These are phyloP conservation scores for Zalophus californianus DNA, from an alignment of 2,797 vertebrate genomes.

Conservation along the genomic window DNA sequence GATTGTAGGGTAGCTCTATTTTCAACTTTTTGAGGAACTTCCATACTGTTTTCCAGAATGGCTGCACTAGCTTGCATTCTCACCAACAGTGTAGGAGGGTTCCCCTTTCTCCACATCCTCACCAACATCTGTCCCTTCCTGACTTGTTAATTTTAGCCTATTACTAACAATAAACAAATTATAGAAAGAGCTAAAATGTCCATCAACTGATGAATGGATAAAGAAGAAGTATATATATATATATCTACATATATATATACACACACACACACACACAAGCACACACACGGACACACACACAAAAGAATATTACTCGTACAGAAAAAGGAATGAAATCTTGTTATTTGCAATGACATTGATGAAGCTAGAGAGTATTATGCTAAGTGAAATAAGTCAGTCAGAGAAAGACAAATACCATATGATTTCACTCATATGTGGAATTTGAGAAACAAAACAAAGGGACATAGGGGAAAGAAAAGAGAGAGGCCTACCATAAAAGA, in stretches of 20 bases:
- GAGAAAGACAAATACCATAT: neutral
- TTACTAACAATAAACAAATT: no score
- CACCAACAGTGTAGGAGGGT: no score
- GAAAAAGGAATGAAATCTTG: neutral
- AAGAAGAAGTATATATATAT: neutral
- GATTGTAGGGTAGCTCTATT: no score
- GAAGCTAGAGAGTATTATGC: neutral
- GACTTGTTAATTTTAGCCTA: no score
- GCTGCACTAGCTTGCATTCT: no score
- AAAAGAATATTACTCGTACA: neutral
- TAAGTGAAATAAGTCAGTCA: neutral
- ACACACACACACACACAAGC: no score
- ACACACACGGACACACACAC: neutral
- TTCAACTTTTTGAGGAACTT: no score
- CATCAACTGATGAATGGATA: neutral
- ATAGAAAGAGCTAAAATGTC: neutral
- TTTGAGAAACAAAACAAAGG: neutral
- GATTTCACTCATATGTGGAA: neutral
- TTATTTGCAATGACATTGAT: neutral
- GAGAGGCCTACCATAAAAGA: neutral
- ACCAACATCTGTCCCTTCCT: no score
- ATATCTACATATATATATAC: no score
- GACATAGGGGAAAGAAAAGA: neutral
- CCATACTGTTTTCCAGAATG: no score
- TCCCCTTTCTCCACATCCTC: no score